Evolutionary conservation across 2,797 vertebrate species (phyloP).

Genomic region (Helicolenus hilgendorfi): DNA sequence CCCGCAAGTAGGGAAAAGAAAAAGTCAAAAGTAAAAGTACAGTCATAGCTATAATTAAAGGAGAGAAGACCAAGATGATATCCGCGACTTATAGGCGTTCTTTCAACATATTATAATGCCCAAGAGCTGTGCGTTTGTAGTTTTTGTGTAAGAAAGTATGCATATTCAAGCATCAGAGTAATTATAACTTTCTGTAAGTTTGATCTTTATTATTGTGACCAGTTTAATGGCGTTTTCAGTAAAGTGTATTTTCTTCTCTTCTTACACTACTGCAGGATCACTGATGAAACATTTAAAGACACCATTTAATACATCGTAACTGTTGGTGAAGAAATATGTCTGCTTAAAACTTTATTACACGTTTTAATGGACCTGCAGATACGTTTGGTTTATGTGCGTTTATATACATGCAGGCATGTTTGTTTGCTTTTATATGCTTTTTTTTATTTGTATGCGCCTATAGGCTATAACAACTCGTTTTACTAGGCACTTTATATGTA

Average conservation of each 20-base stretch:
- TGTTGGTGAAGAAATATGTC: constrained; percentile 5
- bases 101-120: neutral
- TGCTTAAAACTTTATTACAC: constrained; percentile 13
- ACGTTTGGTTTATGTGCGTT: neutral
- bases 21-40: neutral
- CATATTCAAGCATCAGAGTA: neutral
- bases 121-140: neutral
- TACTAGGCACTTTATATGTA: neutral
- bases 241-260: too few species aligned
- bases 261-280: neutral
- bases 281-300: neutral
- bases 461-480: neutral
- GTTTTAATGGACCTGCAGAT: constrained; percentile 9
- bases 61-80: neutral
- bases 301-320: neutral
- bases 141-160: neutral
- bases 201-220: neutral
- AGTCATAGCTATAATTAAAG: neutral
- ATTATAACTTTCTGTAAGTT: neutral
- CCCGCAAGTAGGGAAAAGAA: neutral
- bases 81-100: neutral
- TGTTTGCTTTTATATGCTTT: neutral
- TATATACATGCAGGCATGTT: neutral
- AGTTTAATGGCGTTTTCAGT: neutral
- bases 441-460: neutral